Percentiles rank a stretch among this genome's conserved stretches.
phyloP scores from a whole-genome alignment of 1,140 invertebrate species.

The Heterodera carotae region DNA sequence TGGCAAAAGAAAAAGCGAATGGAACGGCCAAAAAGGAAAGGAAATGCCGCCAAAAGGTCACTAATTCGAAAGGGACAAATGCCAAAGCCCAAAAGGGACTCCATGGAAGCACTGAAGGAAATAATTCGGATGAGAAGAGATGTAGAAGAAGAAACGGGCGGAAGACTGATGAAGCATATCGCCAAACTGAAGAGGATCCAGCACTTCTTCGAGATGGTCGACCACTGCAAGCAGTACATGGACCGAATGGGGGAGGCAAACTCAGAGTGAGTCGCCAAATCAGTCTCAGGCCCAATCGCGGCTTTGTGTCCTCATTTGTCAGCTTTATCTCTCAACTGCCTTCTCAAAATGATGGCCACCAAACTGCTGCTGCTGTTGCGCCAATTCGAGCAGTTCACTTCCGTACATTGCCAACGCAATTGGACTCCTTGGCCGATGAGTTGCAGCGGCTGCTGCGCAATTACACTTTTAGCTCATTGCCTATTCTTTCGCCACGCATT shows the following conservation, averaged over 20 bases:
- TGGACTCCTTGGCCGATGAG: slow-evolving; percentile 27
- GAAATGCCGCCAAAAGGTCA: background rate
- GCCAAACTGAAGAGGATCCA: slow-evolving; percentile 31
- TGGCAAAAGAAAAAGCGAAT: background rate
- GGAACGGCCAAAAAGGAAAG: background rate
- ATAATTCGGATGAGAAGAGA: slow-evolving; percentile 1
- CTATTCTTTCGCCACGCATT: slow-evolving; percentile 37
- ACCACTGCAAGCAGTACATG: slow-evolving; percentile 31
- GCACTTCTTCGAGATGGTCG: slow-evolving; percentile 26
- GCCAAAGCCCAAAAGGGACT: background rate
- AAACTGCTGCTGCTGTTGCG: too few species aligned
- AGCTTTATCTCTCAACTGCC: background rate
- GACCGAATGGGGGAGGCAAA: slow-evolving; percentile 33
- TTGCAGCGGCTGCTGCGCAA: slow-evolving; percentile 23
- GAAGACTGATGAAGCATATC: slow-evolving; percentile 31
- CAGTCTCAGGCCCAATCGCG: background rate
- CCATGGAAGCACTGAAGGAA: background rate
- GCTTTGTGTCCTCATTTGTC: background rate
- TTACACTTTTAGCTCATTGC: slow-evolving; percentile 21
- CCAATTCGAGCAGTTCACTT: slow-evolving; percentile 15
- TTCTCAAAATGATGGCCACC: background rate
- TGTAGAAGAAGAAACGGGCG: background rate
- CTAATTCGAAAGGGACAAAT: background rate
- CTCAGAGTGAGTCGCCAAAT: slow-evolving; percentile 19
- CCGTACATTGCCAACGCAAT: background rate